phyloP scores from a whole-genome alignment of 2,888 invertebrate genomes.

The Pimpla rufipes region DNA sequence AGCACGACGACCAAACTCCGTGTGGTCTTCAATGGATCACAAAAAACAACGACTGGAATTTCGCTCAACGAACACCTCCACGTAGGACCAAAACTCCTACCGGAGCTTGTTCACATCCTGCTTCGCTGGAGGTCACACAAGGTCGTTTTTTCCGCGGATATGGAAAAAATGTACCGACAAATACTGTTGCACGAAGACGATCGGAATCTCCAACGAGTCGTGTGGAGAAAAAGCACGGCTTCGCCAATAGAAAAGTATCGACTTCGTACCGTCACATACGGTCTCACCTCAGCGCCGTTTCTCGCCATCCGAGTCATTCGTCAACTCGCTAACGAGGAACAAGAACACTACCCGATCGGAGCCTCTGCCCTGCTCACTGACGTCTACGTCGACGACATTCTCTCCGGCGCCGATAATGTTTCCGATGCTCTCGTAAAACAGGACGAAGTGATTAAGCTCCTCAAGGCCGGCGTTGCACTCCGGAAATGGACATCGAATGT shows the following conservation, averaged over 20 bases:
- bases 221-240: slow-evolving; percentile 73
- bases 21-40: slow-evolving; percentile 80
- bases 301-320: slow-evolving; percentile 29
- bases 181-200: slow-evolving; percentile 57
- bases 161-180: slow-evolving; percentile 56
- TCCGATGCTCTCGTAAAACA: slow-evolving; percentile 2
- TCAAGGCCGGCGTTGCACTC: slow-evolving; percentile 28
- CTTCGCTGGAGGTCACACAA: slow-evolving; percentile 24
- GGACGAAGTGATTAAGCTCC: slow-evolving; percentile 39
- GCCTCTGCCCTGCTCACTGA: slow-evolving; percentile 34
- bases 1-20: slow-evolving; percentile 78
- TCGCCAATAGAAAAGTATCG: background rate
- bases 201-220: slow-evolving; percentile 76
- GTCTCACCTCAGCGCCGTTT: slow-evolving; percentile 28
- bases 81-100: slow-evolving; percentile 79
- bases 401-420: slow-evolving; percentile 47
- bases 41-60: slow-evolving; percentile 70
- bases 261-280: slow-evolving; percentile 29
- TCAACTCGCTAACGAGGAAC: slow-evolving; percentile 26
- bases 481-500: slow-evolving; percentile 35
- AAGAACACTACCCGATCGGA: slow-evolving; percentile 19
- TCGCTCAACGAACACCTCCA: slow-evolving; percentile 74
- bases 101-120: slow-evolving; percentile 48
- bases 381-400: slow-evolving; percentile 59
- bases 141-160: slow-evolving; percentile 38